Percentiles rank a stretch among this genome's conserved stretches.
These are phyloP conservation scores for Petrolisthes cinctipes DNA, from an alignment of 2,888 invertebrate genomes.

Conservation along the genomic window DNA sequence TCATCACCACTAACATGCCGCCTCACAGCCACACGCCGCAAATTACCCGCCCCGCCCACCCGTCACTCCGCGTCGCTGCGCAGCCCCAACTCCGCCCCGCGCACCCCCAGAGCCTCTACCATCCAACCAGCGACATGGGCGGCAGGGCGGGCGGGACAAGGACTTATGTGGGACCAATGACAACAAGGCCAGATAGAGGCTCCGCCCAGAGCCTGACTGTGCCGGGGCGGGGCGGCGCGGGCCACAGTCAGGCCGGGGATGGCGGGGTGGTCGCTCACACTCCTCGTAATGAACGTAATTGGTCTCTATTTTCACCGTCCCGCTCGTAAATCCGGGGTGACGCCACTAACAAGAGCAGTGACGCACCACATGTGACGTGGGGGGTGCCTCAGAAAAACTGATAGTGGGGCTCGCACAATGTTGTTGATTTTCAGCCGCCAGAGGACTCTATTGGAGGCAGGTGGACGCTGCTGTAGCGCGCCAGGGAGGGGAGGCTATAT, in stretches of 20 bases:
- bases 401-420: constrained; percentile 37
- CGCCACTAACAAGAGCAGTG: constrained; percentile 55
- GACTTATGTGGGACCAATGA: background rate
- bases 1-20: constrained; percentile 58
- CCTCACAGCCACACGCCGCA: constrained; percentile 44
- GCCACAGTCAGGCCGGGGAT: constrained; percentile 50
- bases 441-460: constrained; percentile 43
- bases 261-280: constrained; percentile 52
- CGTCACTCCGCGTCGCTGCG: constrained; percentile 50
- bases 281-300: constrained; percentile 56
- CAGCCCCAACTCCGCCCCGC: constrained; percentile 30
- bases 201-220: background rate
- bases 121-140: background rate
- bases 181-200: background rate
- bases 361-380: constrained; percentile 34
- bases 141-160: background rate
- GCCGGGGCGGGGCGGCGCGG: constrained; percentile 23
- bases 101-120: background rate
- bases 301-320: constrained; percentile 57
- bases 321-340: constrained; percentile 54
- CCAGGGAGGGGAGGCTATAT: background rate
- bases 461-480: background rate
- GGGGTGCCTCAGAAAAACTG: constrained; percentile 27
- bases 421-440: constrained; percentile 35
- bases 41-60: constrained; percentile 55